Conservation (phyloP, 1,140 invertebrate species). For the Diorhabda sublineata region DNA sequence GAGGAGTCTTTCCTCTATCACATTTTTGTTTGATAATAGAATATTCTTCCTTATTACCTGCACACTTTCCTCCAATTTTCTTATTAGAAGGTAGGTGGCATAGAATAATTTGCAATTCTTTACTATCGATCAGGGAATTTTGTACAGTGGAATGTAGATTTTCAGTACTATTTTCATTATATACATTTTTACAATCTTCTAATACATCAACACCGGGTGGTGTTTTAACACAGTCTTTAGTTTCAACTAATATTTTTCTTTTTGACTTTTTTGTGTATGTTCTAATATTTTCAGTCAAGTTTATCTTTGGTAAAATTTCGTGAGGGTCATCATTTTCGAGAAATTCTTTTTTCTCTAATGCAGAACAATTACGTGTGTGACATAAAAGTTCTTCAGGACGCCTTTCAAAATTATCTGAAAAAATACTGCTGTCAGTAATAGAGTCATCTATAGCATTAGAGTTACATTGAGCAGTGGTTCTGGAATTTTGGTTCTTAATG, state of each 20-base stretch:
- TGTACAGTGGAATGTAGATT: slow-evolving; percentile 21
- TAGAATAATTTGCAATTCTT: slow-evolving; percentile 23
- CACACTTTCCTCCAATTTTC: slow-evolving; percentile 11
- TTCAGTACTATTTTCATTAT: slow-evolving; percentile 12
- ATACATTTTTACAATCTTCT: slow-evolving; percentile 20
- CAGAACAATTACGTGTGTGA: slow-evolving; percentile 4
- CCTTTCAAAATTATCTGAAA: slow-evolving; percentile 5
- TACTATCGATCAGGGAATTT: slow-evolving; percentile 16
- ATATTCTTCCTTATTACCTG: slow-evolving; percentile 9
- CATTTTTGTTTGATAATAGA: slow-evolving; percentile 17
- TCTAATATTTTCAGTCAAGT: slow-evolving; percentile 22
- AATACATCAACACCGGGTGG: slow-evolving; percentile 15
- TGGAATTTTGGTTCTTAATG: no score
- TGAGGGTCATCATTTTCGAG: not conserved
- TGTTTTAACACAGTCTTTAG: slow-evolving; percentile 16
- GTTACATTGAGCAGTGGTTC: no score
- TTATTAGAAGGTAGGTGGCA: slow-evolving; percentile 14
- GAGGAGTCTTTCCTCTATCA: slow-evolving; percentile 21
- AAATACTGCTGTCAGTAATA: slow-evolving; percentile 1
- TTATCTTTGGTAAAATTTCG: slow-evolving; percentile 19
- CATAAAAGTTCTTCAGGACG: slow-evolving; percentile 2
- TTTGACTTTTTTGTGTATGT: slow-evolving; percentile 16
- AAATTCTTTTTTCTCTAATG: not conserved
- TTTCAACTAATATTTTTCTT: slow-evolving; percentile 5
- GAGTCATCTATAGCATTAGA: no score